Conservation (phyloP, 1,140 invertebrate genomes). For the Campodea augens region DNA sequence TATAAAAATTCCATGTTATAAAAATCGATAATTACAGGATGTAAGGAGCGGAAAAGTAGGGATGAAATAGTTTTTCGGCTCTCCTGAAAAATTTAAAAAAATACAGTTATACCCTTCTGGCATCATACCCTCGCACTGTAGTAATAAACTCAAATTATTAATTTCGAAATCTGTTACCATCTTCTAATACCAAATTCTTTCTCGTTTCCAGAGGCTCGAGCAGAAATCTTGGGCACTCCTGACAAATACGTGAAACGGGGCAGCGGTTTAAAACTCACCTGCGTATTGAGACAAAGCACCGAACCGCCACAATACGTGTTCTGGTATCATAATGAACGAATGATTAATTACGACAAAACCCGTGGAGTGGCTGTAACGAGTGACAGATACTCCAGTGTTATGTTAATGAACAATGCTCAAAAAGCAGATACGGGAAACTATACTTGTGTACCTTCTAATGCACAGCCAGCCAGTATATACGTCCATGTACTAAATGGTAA, state of each 20-base stretch:
- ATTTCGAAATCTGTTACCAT: too few species aligned
- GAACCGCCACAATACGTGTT: slow-evolving; percentile 58
- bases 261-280: slow-evolving; percentile 56
- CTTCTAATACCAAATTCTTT: too few species aligned
- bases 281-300: slow-evolving; percentile 57
- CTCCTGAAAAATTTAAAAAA: too few species aligned
- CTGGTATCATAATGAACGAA: too few species aligned
- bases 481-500: slow-evolving; percentile 32
- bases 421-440: slow-evolving; percentile 35
- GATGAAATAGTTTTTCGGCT: too few species aligned
- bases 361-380: slow-evolving; percentile 62
- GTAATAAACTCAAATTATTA: too few species aligned
- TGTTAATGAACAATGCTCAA: slow-evolving; percentile 20
- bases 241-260: slow-evolving; percentile 73
- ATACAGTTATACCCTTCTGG: too few species aligned
- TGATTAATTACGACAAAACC: slow-evolving; percentile 61
- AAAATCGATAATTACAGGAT: too few species aligned
- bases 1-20: too few species aligned
- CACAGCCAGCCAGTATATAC: slow-evolving; percentile 30
- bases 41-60: too few species aligned
- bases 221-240: slow-evolving; percentile 58
- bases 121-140: too few species aligned
- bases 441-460: slow-evolving; percentile 35
- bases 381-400: slow-evolving; percentile 27
- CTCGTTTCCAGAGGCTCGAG: slow-evolving; percentile 50